Evolutionary conservation across 1,140 invertebrate genomes (phyloP).

Genomic region (Hycleus cichorii): DNA sequence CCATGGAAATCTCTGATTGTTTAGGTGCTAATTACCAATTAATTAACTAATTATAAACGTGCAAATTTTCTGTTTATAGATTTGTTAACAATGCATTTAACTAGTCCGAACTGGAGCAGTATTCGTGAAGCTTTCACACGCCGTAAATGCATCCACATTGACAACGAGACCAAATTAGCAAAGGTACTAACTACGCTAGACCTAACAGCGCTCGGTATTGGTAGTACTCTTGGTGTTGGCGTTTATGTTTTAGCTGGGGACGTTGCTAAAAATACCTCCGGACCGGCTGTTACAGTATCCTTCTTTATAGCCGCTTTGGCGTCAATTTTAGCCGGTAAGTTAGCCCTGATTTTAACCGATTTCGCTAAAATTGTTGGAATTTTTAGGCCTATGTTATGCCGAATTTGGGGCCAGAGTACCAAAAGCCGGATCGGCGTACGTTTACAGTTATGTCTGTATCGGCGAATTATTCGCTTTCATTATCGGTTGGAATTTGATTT

Average conservation of each 20-base stretch:
- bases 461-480: conserved; percentile 75
- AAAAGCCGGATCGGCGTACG: conserved; percentile 79
- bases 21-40: background rate
- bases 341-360: background rate
- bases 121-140: conserved; percentile 25
- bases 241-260: conserved; percentile 63
- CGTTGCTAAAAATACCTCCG: conserved; percentile 55
- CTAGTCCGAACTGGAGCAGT: conserved; percentile 20
- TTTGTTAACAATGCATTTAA: conserved; percentile 21
- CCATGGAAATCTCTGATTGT: conserved; percentile 57
- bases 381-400: conserved; percentile 72
- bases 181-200: conserved; percentile 67
- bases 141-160: conserved; percentile 37
- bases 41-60: background rate
- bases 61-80: background rate
- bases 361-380: background rate
- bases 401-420: conserved; percentile 87
- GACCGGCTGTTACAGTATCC: conserved; percentile 57
- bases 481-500: conserved; percentile 83
- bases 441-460: conserved; percentile 84
- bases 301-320: conserved; percentile 60
- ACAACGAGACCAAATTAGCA: conserved; percentile 50
- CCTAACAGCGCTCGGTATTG: conserved; percentile 51
- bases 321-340: conserved; percentile 61
- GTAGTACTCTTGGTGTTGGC: conserved; percentile 61